Base-by-base conservation (phyloP, 2,113 vertebrate genomes). In the Geococcyx californianus region DNA sequence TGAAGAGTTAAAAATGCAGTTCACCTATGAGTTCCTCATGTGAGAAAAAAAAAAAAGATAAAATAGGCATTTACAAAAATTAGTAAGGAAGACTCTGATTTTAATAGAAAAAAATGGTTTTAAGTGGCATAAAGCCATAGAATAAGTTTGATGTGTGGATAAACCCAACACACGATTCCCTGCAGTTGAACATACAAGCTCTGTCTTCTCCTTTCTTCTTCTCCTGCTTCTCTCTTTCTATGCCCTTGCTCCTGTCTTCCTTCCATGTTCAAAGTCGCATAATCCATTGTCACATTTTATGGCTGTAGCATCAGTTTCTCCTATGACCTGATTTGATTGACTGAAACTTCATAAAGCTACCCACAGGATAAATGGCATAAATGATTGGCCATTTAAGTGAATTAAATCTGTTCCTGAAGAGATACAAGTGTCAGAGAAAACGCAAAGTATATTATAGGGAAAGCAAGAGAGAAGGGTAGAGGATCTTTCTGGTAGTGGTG, bases 51-150 rank as follows among this genome's bases (percentile, higher is more conserved):
- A 62, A 31, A 11, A 7, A 6, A 15, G 6, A 2, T 8, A 7
- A 36, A 14, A 26, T 11, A 7, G 7, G 7, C 8, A 33, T 62
- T 81, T 76, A 74, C 58, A 93, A 81, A 79, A 83, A 69, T 54
- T n/a, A 72, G 15, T 49, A 86, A 26, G 23, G 26, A 69, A 83
- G 82, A 82, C 8, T 49, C 11, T 5, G 24, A 56, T 64, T 87
- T 89, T 55, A 92, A 72, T 59, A 78, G 60, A 68, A 81, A 92
- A 93, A 95, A 26, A 6, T 59, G 24, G 11, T 49, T 90, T 75
- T 44, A 74, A 84, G 34, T 60, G 31, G 47, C 64, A 92, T 68
- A 93, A 74, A 84, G 70, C 40, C 55, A 73, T 21, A 83, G 33
- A 33, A 15, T 68, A 92, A 84, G 3, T 82, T 88, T 80, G 38